These are phyloP conservation scores for Disparrhopalites patrizii DNA, from an alignment of 2,888 invertebrate genomes.

Conservation along the genomic window DNA sequence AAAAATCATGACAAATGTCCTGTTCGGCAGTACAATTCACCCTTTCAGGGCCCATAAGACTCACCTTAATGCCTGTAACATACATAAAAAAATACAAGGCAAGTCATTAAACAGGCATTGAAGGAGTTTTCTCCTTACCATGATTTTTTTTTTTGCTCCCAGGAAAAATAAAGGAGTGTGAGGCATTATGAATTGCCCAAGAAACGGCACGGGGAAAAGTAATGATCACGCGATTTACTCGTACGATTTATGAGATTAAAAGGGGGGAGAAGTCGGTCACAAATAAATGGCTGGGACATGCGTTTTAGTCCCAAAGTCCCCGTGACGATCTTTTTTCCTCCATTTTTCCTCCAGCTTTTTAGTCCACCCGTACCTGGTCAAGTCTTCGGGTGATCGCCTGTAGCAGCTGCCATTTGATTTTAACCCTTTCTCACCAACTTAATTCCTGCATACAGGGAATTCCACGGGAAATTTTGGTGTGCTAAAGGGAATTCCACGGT, in stretches of 20 bases:
- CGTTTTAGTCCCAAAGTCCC: slow-evolving; percentile 16
- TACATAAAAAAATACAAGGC: no score
- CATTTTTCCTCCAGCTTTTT: background rate
- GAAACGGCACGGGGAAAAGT: background rate
- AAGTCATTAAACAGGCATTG: no score
- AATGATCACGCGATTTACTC: slow-evolving; percentile 25
- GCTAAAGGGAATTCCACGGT: no score
- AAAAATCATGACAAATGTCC: no score
- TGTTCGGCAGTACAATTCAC: no score
- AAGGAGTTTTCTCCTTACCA: no score
- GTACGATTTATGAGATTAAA: slow-evolving; percentile 18
- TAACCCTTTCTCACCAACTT: background rate
- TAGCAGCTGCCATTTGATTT: background rate
- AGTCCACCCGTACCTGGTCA: slow-evolving; percentile 15
- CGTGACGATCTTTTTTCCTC: background rate
- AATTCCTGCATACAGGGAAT: no score
- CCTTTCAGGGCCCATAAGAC: no score
- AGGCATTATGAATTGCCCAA: background rate
- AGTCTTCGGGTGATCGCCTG: slow-evolving; percentile 11
- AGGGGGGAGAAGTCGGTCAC: slow-evolving; percentile 20
- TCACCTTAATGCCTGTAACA: no score
- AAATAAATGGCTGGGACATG: slow-evolving; percentile 18
- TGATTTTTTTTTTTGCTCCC: no score
- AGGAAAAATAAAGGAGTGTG: no score
- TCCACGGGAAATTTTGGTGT: no score